Base-by-base conservation (phyloP, 2,888 invertebrate genomes). In the Ectobius pallidus region DNA sequence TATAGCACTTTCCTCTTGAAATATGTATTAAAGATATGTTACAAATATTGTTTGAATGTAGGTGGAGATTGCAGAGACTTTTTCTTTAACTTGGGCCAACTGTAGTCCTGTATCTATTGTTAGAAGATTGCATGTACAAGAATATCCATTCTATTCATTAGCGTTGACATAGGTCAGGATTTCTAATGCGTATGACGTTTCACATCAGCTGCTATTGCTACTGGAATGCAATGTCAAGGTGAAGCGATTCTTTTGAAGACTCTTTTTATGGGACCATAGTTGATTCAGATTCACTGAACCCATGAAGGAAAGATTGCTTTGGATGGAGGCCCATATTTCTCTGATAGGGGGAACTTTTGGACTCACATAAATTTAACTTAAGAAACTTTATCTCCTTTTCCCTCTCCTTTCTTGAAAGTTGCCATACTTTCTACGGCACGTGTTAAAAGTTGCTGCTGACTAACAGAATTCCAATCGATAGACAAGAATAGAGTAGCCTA, bases 241-340 rank as follows among this genome's bases (percentile, higher is more conserved):
- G 46, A 46, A 46, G n/a, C 7, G 46, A 11, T n/a, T n/a, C n/a
- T 4, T 46, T 46, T n/a, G 4, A n/a, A 7, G 3, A n/a, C 46
- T 46, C n/a, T 46, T 46, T 46, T 46, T 46, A n/a, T 46, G 18
- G 46, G n/a, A 46, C 46, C 39, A 39, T 9, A 39, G 39, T 46
- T n/a, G 46, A 46, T 46, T 46, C 46, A 46, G 46, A 46, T 14
- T 46, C 46, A 46, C 16, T 46, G 46, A 46, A n/a, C 46, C 46
- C n/a, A n/a, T 46, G n/a, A 46, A 46, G 46, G 46, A n/a, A 46
- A 46, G 46, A 46, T 46, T 46, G 46, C n/a, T 4, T 46, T 46
- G 46, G 46, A n/a, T n/a, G n/a, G 11, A 46, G 46, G 18, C 46
- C 46, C 46, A 46, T n/a, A 46, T 46, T 46, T 46, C n/a, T 3